Evolutionary conservation across 1,140 invertebrate species (phyloP), one percentile per base, ranked within the genome.

Genomic region (Drosophila nigrodunni): DNA sequence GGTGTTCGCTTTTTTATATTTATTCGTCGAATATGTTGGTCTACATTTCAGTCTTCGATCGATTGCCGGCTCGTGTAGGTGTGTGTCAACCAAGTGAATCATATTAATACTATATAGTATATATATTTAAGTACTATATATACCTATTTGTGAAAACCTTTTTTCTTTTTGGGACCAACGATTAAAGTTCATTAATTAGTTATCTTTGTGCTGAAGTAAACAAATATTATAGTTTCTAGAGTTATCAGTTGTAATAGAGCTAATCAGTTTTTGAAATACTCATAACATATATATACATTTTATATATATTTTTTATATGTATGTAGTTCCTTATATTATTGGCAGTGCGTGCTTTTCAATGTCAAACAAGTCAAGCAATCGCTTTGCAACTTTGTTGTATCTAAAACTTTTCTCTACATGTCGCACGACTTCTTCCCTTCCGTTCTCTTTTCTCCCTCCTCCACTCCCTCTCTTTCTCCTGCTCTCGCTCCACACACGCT

Each of bases 21-120:
- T 74, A 72, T 59, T 71, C 41, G 55, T 54, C 50, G 49, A 44
- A 11, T 44, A 61, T 57, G 65, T 73, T 80, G 49, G 52, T 49
- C 46, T 62, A 52, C 43, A 49, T 39, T 78, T 89, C 69, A 89
- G 80, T 90, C 78, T 78, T 76, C 66, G 61, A 74, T 85, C 74
- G 78, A 78, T 89, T 74, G 85, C 85, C 85, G 86, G 74, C 78
- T 57, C 46, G 80, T 78, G 66, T 74, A 85, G 85, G 85, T 89
- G 77, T 82, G 85, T 83, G 57, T 65, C 37, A 50, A 49, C 5
- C 3, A 2, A 68, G 69, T 78, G 59, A 71, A 60, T 60, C 30
- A 69, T 30, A 21, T 21, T 21, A 21, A 21, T 21, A 21, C 9
- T 54, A 46, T 46, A 73, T 44, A 41, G 7, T 39, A 46, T 11